Base-by-base conservation (phyloP, 2,888 invertebrate species). In the Diaperis boleti region DNA sequence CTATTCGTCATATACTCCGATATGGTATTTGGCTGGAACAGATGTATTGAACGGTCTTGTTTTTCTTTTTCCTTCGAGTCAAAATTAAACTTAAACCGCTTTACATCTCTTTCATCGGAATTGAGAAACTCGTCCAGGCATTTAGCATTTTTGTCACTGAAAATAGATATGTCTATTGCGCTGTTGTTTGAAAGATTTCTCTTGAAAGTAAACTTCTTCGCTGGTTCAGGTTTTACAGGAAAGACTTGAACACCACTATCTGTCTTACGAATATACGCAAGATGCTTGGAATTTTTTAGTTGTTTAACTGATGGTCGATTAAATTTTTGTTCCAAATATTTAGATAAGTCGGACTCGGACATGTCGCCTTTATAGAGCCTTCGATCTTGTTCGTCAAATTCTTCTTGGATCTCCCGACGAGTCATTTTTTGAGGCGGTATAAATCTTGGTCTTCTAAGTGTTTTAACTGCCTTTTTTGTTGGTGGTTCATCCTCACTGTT, bases 261-360 rank as follows among this genome's bases (percentile, higher is more conserved):
- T 0, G 77, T 79, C 65, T 72, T 76, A 13, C 72, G 68, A 11
- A 74, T 62, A 2, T 71, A 64, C 0, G 75, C 78, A 35, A 80
- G 47, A 55, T 76, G 74, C 37, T 74, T 71, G 1, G 70, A 66
- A 31, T 74, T 67, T 60, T 74, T 74, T 10, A 79, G 64, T 54
- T 79, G 79, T 33, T 69, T 66, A 0, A 78, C 70, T 3, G 72
- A 70, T 0, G 80, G 80, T 15, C 78, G 69, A 17, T 76, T 79
- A 39, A 74, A 56, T 11, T 74, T 49, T 22, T 72, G 69, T 20
- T 73, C 65, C 39, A 76, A 47, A 56, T 76, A 74, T 66, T 72
- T 74, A 0, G 69, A 61, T 29, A 69, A 68, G 41, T 72, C 65
- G 0, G 69, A 59, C 3, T 62, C 41, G 3, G 56, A 50, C 6